A percentile compares a stretch with the other conserved stretches of the same genome.
phyloP scores from a whole-genome alignment of 1,140 invertebrate species.

The Parapsyche elsis region DNA sequence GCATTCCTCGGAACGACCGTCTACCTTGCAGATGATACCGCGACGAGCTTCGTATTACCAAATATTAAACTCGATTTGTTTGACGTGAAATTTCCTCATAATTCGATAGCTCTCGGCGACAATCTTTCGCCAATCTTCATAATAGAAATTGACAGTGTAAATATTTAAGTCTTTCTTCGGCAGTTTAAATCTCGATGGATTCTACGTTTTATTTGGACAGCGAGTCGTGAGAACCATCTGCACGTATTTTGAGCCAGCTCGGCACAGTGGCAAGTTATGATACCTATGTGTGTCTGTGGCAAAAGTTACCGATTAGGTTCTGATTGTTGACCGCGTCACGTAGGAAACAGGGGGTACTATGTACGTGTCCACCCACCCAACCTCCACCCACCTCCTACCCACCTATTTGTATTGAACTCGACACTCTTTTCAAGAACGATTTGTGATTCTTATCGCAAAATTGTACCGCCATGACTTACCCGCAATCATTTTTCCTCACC shows the following conservation, averaged over 20 bases:
- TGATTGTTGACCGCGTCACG: conserved; percentile 41
- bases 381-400: background rate
- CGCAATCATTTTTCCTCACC: no score
- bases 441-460: conserved; percentile 36
- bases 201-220: background rate
- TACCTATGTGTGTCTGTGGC: background rate
- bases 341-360: background rate
- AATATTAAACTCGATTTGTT: background rate
- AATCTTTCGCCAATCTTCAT: no score
- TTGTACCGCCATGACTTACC: no score
- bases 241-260: background rate
- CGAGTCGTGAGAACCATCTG: background rate
- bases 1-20: background rate
- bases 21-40: no score
- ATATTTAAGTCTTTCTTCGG: background rate
- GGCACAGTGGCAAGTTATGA: background rate
- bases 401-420: conserved; percentile 40
- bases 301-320: conserved; percentile 43
- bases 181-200: background rate
- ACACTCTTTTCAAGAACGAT: conserved; percentile 29
- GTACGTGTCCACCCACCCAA: conserved; percentile 31
- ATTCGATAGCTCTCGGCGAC: no score
- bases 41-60: background rate
- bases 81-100: background rate
- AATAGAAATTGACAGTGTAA: no score